Percentiles rank a stretch among this genome's conserved stretches.
phyloP scores from a whole-genome alignment of 2,797 vertebrate genomes.

The Glyptemys insculpta region DNA sequence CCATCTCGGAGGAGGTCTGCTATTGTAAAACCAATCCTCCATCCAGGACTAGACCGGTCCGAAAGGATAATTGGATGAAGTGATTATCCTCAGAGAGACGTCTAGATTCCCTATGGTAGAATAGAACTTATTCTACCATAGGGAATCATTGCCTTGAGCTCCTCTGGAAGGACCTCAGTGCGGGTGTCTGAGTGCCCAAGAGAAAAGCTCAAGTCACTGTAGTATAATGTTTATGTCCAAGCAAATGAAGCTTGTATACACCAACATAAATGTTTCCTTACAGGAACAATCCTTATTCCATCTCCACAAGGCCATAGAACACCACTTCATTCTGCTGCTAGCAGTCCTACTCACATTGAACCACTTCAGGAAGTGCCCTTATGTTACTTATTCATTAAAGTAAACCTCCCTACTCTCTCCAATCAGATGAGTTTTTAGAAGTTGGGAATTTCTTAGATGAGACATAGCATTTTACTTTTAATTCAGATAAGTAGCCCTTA shows the following conservation, averaged over 20 bases:
- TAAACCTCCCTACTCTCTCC: not conserved
- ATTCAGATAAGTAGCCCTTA: not conserved
- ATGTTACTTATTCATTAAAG: not conserved
- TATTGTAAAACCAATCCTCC: not conserved
- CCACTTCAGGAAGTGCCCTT: not conserved
- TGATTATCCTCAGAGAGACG: not conserved
- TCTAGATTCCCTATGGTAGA: not conserved
- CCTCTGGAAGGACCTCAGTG: not conserved
- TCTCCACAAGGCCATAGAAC: not conserved
- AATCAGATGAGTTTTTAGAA: too few relatives aligned
- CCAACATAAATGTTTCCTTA: not conserved
- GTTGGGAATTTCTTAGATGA: too few relatives aligned
- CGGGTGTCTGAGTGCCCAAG: not conserved
- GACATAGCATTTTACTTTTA: too few relatives aligned
- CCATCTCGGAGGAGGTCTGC: not conserved
- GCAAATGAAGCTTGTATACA: not conserved
- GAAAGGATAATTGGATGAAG: fast-evolving
- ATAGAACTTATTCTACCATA: not conserved
- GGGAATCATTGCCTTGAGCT: fast-evolving
- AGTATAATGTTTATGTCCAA: not conserved
- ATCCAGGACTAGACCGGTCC: fast-evolving
- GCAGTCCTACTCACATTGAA: not conserved
- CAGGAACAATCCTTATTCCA: not conserved
- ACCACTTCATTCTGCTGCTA: not conserved
- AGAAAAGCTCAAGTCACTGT: not conserved